Base-by-base conservation (phyloP, 2,888 invertebrate species). In the Drosophila villosipedis region DNA sequence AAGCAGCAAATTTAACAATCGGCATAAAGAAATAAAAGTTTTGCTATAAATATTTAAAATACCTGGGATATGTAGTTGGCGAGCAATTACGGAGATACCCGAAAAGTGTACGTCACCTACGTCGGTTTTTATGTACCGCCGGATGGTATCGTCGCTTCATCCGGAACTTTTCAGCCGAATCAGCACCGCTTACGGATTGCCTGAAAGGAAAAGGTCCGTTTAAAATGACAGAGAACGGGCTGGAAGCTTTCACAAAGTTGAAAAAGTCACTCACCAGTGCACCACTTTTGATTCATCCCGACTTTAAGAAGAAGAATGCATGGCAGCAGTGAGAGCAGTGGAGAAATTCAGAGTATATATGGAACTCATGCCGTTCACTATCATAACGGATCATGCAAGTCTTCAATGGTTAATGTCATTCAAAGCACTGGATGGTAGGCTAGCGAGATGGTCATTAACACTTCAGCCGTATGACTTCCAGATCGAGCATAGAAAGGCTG, bases 341-440 rank as follows among this genome's bases (percentile, higher is more conserved):
- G 35, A 72, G 1, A 28, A 22, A 5, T 62, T 63, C n/a, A 9
- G 54, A 1, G 41, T 49, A 0, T 50, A 63, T 37, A 16, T 37
- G 37, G 7, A 37, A 16, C 37, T 37, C 37, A 16, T 7, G 6
- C 37, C 37, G 37, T 60, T 65, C 14, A 65, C 49, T 0, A 33
- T 60, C 16, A 41, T 52, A 4, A 59, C 49, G 3, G 47, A 57
- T n/a, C 55, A 55, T 19, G 10, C 39, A 16, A 39, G 55, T 30
- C 19, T 39, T 7, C 39, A 55, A 16, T 55, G 28, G 28, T 9
- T 55, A 16, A 54, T 37, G 54, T 35, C 25, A 37, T 19, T 37
- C 14, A 54, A 54, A 37, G 22, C n/a, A 6, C 54, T 54, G 0
- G 52, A 31, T 33, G 31, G n/a, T 5, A 10, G 10, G 9, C 52